Base-by-base conservation (phyloP, 1,140 invertebrate species). In the Diplogasteroides magnus region DNA sequence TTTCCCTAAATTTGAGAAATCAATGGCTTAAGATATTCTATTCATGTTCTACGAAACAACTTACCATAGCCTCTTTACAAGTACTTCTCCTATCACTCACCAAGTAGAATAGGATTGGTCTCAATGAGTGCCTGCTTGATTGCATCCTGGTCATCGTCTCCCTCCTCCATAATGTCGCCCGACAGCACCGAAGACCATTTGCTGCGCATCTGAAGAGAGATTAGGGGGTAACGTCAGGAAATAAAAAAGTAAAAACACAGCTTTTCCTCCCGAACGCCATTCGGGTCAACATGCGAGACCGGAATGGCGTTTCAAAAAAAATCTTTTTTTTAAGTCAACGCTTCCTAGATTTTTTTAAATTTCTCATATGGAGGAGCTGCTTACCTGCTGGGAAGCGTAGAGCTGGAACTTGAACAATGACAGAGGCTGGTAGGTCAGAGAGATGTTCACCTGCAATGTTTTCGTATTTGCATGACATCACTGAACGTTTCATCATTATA, bases 51-150 rank as follows among this genome's bases (percentile, higher is more conserved):
- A n/a, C n/a, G n/a, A n/a, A n/a, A n/a, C n/a, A n/a, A n/a, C n/a
- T n/a, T n/a, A n/a, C n/a, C n/a, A n/a, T n/a, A n/a, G n/a, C n/a
- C n/a, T n/a, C n/a, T n/a, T n/a, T n/a, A n/a, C n/a, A n/a, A n/a
- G n/a, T n/a, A n/a, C n/a, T 69, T n/a, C 1, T 71, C n/a, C 2
- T 71, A 73, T 69, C 72, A 23, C 25, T 3, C 73, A 60, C 73
- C 94, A 19, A 99, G 85, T 27, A 99, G 86, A 83, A 96, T 95
- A 0, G 94, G 93, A 83, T 94, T 98, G 0, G 96, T 99, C 79
- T 98, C 96, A 23, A 98, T 84, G 62, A 99, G 87, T 1, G 96
- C 90, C 86, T 97, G 93, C 84, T 99, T 99, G 1, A 99, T 86
- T 1, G 92, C 91, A 85, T 99, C 97, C 84, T 98, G 94, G 82